Percentiles rank a stretch among this genome's conserved stretches.
Evolutionary conservation across 2,113 vertebrate genomes (phyloP).

Genomic region (Carlito syrichta): DNA sequence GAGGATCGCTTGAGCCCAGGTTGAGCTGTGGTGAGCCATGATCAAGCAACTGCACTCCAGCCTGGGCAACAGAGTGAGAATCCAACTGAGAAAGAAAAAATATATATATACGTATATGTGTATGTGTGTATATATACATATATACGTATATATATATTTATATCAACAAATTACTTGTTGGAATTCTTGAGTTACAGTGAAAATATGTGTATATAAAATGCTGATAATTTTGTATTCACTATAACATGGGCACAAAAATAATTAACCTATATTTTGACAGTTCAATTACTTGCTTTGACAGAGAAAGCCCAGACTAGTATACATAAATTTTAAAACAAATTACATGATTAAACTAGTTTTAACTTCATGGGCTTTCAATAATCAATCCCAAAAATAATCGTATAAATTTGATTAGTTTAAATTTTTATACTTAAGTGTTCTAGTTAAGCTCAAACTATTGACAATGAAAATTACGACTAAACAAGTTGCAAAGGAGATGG

Average conservation of each 20-base stretch:
- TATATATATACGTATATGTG: no score
- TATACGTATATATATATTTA: no score
- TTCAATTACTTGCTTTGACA: neutral
- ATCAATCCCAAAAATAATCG: neutral
- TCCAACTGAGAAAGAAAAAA: no score
- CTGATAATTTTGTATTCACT: neutral
- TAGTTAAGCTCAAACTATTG: neutral
- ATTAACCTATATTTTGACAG: neutral
- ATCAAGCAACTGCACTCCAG: no score
- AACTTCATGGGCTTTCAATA: constrained; percentile 8
- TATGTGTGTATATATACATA: no score
- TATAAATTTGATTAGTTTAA: neutral
- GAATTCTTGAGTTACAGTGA: constrained; percentile 37
- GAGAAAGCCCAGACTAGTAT: neutral
- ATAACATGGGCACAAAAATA: neutral
- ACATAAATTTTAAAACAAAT: constrained; percentile 35
- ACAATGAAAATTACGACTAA: neutral
- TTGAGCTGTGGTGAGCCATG: no score
- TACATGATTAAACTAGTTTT: constrained; percentile 9
- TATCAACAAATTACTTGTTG: constrained; percentile 1
- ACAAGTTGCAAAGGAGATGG: neutral
- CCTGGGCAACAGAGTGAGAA: no score
- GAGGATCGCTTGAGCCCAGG: no score
- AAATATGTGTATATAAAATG: neutral
- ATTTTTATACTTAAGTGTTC: neutral